phyloP scores from a whole-genome alignment of 2,888 invertebrate species.

The Tenodera sinensis region DNA sequence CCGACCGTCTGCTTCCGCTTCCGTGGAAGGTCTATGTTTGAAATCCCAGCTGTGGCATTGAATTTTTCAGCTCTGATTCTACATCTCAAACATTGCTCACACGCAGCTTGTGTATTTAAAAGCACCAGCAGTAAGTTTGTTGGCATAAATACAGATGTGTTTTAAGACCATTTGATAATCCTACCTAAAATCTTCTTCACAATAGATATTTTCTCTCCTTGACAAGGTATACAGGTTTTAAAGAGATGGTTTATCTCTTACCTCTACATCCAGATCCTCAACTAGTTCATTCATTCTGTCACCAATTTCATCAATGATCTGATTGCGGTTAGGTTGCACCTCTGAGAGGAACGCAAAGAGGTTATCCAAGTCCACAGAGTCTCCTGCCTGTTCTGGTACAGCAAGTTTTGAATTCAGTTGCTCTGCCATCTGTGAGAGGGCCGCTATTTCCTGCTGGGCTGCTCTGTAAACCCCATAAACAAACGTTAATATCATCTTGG shows the following conservation, averaged over 20 bases:
- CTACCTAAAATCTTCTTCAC: too few relatives aligned
- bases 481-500: neutral
- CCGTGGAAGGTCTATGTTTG: too few relatives aligned
- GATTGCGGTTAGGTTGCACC: constrained; percentile 60
- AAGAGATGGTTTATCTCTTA: constrained; percentile 36
- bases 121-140: too few relatives aligned
- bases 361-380: constrained; percentile 83
- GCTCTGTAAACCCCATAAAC: constrained; percentile 46
- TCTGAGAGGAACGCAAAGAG: constrained; percentile 87
- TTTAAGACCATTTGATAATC: too few relatives aligned
- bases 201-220: too few relatives aligned
- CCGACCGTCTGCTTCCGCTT: too few relatives aligned
- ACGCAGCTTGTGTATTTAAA: too few relatives aligned
- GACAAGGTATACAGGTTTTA: too few relatives aligned
- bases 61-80: too few relatives aligned
- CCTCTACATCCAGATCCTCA: constrained; percentile 77
- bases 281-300: constrained; percentile 80
- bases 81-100: too few relatives aligned
- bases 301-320: constrained; percentile 76
- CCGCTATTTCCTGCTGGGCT: constrained; percentile 65
- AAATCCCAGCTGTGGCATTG: too few relatives aligned
- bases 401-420: constrained; percentile 62
- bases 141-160: too few relatives aligned
- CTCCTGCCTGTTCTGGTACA: constrained; percentile 45
- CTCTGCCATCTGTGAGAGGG: constrained; percentile 68